Conservation (phyloP, 2,797 vertebrate species). For the Lacerta viridis region DNA sequence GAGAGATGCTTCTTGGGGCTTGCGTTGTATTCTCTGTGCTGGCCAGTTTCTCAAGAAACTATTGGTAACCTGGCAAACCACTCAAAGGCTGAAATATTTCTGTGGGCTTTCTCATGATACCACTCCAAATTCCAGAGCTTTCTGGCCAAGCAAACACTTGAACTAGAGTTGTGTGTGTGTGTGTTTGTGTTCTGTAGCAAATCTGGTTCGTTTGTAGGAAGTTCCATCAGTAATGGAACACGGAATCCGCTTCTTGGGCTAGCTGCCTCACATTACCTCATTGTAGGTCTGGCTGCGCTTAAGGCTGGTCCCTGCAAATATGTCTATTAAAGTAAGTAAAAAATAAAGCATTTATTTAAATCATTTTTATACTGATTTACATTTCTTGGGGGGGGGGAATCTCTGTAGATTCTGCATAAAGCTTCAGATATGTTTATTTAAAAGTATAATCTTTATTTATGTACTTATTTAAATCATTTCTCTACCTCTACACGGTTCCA, state of each 20-base stretch:
- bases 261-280: background rate
- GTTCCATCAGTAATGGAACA: background rate
- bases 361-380: no score
- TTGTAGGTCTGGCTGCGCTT: background rate
- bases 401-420: no score
- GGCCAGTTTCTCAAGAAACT: background rate
- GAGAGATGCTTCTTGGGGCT: background rate
- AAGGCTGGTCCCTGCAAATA: background rate
- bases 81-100: slow-evolving; percentile 19
- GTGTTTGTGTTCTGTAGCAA: background rate
- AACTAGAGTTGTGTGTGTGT: background rate
- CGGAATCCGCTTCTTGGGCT: background rate
- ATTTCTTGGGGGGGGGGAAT: no score
- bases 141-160: background rate
- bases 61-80: background rate
- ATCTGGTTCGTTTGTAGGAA: background rate
- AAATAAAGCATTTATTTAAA: no score
- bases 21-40: background rate
- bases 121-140: slow-evolving; percentile 4
- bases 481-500: no score
- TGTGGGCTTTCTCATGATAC: background rate
- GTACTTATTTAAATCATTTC: no score
- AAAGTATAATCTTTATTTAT: no score
- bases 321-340: background rate
- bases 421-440: no score